Evolutionary conservation across 2,113 vertebrate species (phyloP), one percentile per base, ranked within the genome.

Genomic region (Salminus brasiliensis): DNA sequence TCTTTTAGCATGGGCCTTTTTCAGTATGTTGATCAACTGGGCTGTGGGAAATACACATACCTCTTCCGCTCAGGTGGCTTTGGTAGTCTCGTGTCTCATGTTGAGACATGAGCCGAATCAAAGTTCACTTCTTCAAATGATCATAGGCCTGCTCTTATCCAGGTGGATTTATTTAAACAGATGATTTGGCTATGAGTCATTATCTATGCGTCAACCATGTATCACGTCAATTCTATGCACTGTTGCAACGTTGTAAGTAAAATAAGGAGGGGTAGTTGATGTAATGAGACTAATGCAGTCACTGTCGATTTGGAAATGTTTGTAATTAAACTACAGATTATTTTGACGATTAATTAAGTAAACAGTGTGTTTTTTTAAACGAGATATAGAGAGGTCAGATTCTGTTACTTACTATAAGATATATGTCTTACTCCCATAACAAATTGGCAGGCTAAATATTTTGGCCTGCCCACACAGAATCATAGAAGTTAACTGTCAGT

Each of bases 41-140:
- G 71, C 6, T 76, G 32, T 76, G 45, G 27, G 39, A 55, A 82
- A 55, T 16, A 39, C 68, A 68, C 52, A 43, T 63, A 83, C 66
- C 76, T 41, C 60, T 57, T 78, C 16, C 9, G 55, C 69, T 71
- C 62, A 55, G 21, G n/a, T 67, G 52, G 34, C 73, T 52, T 81
- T 77, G 57, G 49, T 29, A 82, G 36, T 55, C 74, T 52, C 18
- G 29, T 67, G 49, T 77, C 29, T 59, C 27, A 36, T 23, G 52
- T 53, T 10, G n/a, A 60, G 62, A 27, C 72, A 5, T n/a, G 4
- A 27, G 23, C 9, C 5, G 8, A 49, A 47, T 60, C 55, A 41
- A 45, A 70, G 34, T 49, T 34, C 30, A 27, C n/a, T 47, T 55
- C 13, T 66, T 25, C 57, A 52, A 15, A 69, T 78, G 10, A 59